Base-by-base conservation (phyloP, 2,113 vertebrate genomes). In the Piaya cayana region DNA sequence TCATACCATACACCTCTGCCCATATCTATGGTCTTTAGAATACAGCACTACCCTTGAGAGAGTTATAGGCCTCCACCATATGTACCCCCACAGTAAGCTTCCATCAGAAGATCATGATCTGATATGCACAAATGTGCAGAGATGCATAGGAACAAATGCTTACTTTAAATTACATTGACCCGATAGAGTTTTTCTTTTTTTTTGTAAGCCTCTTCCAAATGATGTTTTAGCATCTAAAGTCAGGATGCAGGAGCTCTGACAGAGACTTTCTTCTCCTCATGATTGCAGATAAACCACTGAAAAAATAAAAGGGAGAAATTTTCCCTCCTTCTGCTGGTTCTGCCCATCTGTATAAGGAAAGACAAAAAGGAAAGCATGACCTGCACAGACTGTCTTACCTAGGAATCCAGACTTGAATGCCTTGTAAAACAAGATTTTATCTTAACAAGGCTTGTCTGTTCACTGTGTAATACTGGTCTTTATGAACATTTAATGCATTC, bases 401-500 rank as follows among this genome's bases (percentile, higher is more conserved):
- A 70, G 93, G 70, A 82, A 95, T 60, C 53, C 32, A 65, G 58
- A 60, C 10, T 60, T 45, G 22, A 87, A 76, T 37, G 22, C 27
- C 65, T 60, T 76, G 58, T 43, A 82, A 79, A 88, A 64, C 53
- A 80, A 80, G 42, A 27, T 69, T 71, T 93, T 79, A 69, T 3
- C 34, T 90, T 85, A 74, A 86, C 6, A 69, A 77, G 6, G 36
- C 39, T 27, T 39, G 13, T 19, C 36, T 95, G 36, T 63, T 86
- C 47, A 81, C 37, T 55, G 4, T 65, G 43, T 88, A 47, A 19
- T 70, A 34, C 37, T 55, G 17, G 27, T 9, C 17, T 88, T 77
- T 30, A 93, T 92, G 18, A 95, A 89, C 89, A 85, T 92, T 92
- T 88, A 18, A 94, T 93, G 37, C 15, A 49, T 80, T 94, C 37